Base-by-base conservation (phyloP, 2,888 invertebrate genomes). In the Agrilus cyanescens region DNA sequence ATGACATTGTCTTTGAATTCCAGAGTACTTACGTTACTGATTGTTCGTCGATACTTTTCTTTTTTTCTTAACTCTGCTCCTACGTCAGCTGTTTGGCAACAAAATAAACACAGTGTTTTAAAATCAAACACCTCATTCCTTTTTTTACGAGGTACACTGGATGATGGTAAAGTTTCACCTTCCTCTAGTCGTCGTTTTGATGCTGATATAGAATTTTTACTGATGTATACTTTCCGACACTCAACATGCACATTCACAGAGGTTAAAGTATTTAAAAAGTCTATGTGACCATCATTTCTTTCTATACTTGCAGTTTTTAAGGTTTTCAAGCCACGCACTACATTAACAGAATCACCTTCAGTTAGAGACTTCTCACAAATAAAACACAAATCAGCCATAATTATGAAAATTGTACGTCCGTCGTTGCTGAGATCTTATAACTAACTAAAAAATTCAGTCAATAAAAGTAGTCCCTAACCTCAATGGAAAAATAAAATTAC, bases 1-100 rank as follows among this genome's bases (percentile, higher is more conserved):
- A 61, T 55, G 38, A 59, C 53, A 41, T 51, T 58, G 48, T 59
- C 56, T 60, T 58, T 58, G 46, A 61, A 61, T 47, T 45, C 57
- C 13, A 41, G 33, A 12, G 54, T 57, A 50, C 53, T 58, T 53
- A 59, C 57, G 44, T 55, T 53, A 49, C 50, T 56, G 40, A 58
- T 58, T 43, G 40, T 53, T 41, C 56, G 55, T 48, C 52, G 46
- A 42, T 56, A 54, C 47, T 57, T 57, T 51, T 54, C 55, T 44
- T 40, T 53, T 47, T 59, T 55, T 56, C 49, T 54, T 46, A 39
- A 36, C 47, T 56, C 56, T 43, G 39, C 39, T 39, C 14, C 36
- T 38, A 34, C 46, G 55, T 58, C 48, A 57, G 57, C 57, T 41
- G 40, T 47, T 53, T 59, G 40, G 46, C 56, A 54, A 60, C 59